Evolutionary conservation across 2,113 vertebrate species (phyloP), one percentile per base, ranked within the genome.

Genomic region (Sterrhoptilus dennistouni): DNA sequence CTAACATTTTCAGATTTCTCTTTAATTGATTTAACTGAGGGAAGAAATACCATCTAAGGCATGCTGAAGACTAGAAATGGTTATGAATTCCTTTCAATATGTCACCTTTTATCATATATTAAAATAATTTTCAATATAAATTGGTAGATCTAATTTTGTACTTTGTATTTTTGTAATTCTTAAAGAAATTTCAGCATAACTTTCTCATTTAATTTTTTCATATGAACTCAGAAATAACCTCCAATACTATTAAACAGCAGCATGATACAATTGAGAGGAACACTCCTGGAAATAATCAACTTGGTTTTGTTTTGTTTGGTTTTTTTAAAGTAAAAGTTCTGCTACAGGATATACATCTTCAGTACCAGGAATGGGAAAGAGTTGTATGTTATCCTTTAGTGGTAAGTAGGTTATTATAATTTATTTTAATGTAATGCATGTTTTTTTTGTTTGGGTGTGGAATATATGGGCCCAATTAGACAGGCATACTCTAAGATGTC

Each of bases 251-350:
- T 64, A 47, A 83, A 57, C 4, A 65, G 14, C 59, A 66, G 23
- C 35, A 54, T 92, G 50, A 65, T 89, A 18, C 2, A 70, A 21
- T 6, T 66, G 35, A 42, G 29, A 76, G 59, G 68, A 72, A 13
- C 20, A 8, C 8, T 35, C 84, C n/a, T 1, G 6, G 57, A 79
- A 87, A 89, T 40, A 91, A 83, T 9, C 24, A 29, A 21, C 57
- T 80, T 80, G 8, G 5, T 36, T 91, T 88, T 93, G 18, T 72
- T 89, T 82, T 81, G 11, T 66, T 75, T 96, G 8, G 7, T 1
- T 87, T 97, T 98, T 75, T 98, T 97, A 31, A 56, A 98, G 98
- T 96, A 98, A 98, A 97, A 98, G 75, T 79, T 96, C 97, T 91
- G 60, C 96, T 89, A 57, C 91, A 87, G 95, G 94, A 45, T 97